These are phyloP conservation scores for Psettodes erumei DNA, from an alignment of 2,113 vertebrate genomes.

Conservation along the genomic window DNA sequence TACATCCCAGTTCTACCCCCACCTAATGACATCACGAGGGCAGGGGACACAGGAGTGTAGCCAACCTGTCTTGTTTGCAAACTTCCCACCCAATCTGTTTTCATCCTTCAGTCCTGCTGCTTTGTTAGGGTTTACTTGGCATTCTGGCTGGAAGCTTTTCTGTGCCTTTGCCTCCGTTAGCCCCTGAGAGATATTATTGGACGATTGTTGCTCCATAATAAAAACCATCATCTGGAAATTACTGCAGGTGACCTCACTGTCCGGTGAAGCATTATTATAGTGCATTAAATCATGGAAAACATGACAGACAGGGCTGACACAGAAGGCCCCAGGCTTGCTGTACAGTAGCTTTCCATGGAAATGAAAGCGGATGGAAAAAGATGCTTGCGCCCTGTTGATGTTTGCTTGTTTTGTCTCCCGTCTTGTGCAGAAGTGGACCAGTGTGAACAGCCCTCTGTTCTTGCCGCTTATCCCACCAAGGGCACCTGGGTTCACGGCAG, in stretches of 20 bases:
- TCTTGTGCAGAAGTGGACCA: conserved; percentile 90
- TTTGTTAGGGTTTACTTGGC: conserved; percentile 39
- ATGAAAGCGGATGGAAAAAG: neutral
- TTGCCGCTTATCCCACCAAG: conserved; percentile 95
- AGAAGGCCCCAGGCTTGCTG: neutral
- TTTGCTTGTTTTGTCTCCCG: conserved; percentile 39
- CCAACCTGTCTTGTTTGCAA: conserved; percentile 19
- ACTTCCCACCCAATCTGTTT: neutral
- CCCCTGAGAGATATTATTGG: conserved; percentile 51
- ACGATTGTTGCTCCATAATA: conserved; percentile 55
- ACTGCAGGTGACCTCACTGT: conserved; percentile 57
- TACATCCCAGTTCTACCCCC: conserved; percentile 2
- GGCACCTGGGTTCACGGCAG: conserved; percentile 95
- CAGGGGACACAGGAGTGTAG: neutral
- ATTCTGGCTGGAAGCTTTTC: conserved; percentile 35
- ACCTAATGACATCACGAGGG: conserved; percentile 10
- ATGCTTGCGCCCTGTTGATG: neutral
- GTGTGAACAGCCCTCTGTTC: conserved; percentile 96
- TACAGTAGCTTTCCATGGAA: conserved; percentile 5
- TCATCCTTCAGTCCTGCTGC: neutral
- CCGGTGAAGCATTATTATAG: conserved; percentile 38
- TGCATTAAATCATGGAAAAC: conserved; percentile 63
- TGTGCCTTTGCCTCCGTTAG: conserved; percentile 28
- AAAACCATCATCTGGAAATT: conserved; percentile 64
- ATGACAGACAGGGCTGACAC: conserved; percentile 20